Conservation (phyloP, 2,888 invertebrate genomes). For the Anthophora plumipes region DNA sequence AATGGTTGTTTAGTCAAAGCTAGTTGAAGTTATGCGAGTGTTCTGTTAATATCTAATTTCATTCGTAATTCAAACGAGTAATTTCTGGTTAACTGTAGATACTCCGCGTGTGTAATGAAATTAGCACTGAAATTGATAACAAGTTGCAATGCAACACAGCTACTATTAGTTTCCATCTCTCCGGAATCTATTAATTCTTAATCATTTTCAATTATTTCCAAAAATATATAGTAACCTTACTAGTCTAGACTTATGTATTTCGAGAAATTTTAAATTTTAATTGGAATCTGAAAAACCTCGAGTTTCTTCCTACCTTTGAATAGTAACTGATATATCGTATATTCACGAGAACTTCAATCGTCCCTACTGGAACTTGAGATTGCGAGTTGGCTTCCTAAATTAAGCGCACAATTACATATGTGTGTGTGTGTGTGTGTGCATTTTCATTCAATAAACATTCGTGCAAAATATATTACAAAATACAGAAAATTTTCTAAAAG, state of each 20-base stretch:
- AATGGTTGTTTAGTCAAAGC: not conserved
- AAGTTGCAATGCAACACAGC: not conserved
- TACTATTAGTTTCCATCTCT: not conserved
- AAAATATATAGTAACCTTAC: too few relatives aligned
- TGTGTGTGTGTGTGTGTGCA: not conserved
- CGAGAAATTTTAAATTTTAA: not conserved
- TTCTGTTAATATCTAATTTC: not conserved
- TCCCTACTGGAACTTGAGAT: not conserved
- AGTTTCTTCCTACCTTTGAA: constrained; percentile 3
- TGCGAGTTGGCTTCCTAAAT: not conserved
- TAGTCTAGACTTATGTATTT: too few relatives aligned
- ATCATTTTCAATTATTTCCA: too few relatives aligned
- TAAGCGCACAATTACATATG: not conserved
- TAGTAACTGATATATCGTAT: not conserved
- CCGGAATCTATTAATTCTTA: not conserved
- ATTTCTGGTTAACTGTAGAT: not conserved
- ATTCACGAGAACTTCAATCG: not conserved
- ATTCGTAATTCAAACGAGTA: constrained; percentile 9
- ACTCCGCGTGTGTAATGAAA: not conserved
- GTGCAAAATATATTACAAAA: too few relatives aligned
- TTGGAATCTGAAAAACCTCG: not conserved
- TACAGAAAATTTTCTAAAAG: not conserved
- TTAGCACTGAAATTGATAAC: not conserved
- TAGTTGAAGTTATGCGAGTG: not conserved
- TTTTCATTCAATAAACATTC: not conserved